Evolutionary conservation across 2,888 invertebrate species (phyloP).

Genomic region (Esperia sulphurella): DNA sequence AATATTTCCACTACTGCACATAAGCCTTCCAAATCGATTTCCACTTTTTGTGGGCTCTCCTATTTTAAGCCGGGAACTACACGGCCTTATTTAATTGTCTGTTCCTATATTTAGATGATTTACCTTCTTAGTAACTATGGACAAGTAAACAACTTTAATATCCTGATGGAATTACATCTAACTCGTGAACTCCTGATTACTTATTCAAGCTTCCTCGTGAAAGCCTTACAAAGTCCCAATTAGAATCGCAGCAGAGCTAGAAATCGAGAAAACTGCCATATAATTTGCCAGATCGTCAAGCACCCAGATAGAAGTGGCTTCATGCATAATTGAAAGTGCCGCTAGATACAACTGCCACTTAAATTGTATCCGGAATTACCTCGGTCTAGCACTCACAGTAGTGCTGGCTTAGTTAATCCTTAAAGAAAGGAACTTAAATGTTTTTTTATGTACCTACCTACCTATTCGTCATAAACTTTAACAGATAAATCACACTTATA

Average conservation of each 20-base stretch:
- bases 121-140: too few relatives aligned
- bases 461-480: neutral
- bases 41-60: too few relatives aligned
- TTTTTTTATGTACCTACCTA: neutral
- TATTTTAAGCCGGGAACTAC: too few relatives aligned
- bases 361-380: constrained; percentile 21
- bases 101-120: too few relatives aligned
- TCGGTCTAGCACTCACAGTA: constrained; percentile 17
- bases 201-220: constrained; percentile 17
- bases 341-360: constrained; percentile 27
- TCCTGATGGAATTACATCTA: neutral
- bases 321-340: constrained; percentile 52
- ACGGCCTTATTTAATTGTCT: too few relatives aligned
- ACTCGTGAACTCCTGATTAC: neutral
- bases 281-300: constrained; percentile 55
- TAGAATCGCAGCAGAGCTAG: constrained; percentile 27
- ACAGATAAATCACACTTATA: too few relatives aligned
- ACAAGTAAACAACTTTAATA: neutral
- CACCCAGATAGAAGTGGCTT: constrained; percentile 42
- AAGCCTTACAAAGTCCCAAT: constrained; percentile 24
- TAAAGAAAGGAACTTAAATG: neutral
- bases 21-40: too few relatives aligned
- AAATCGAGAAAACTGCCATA: constrained; percentile 40
- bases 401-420: constrained; percentile 14
- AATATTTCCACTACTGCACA: too few relatives aligned